Base-by-base conservation (phyloP, 2,888 invertebrate species). In the Boloria euphrosyne region DNA sequence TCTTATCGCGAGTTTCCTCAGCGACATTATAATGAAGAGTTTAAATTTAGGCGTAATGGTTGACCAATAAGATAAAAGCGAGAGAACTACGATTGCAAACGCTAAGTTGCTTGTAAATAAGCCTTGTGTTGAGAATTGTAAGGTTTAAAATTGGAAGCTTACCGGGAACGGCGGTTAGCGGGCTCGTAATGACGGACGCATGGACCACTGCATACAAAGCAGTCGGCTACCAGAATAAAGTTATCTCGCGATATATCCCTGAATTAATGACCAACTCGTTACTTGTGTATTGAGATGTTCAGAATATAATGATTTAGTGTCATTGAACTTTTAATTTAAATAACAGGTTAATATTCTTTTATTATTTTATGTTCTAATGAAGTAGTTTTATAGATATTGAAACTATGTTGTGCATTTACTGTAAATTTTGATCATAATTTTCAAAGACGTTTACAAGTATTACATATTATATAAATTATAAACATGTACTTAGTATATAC, bases 171-270 rank as follows among this genome's bases (percentile, higher is more conserved):
- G 59, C 76, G 74, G 73, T 76, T 87, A 78, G 89, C 80, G 67
- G 70, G 75, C 75, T 76, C 80, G 86, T 91, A 91, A 92, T 90
- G 91, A 90, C 87, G 89, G 87, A 86, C 87, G 87, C 88, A 84
- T 86, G 89, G 88, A 85, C 85, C 85, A 87, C 84, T 83, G 90
- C 90, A 91, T 91, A 90, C 90, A 90, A 91, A 91, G 87, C 88
- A 90, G 90, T 79, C 90, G 87, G 91, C 91, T 92, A 91, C 92
- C 91, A 92, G 90, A 90, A 91, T 91, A 90, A 91, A 91, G 91
- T 89, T 91, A 92, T 91, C 91, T 90, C 79, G 83, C 89, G 89
- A 91, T 90, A 90, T 89, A 91, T 90, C 90, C 90, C 89, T 80
- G 86, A 90, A 92, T 91, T 91, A 90, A 92, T 92, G 90, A 86